Base-by-base conservation (phyloP, 2,797 vertebrate species). In the Pipistrellus nathusii region DNA sequence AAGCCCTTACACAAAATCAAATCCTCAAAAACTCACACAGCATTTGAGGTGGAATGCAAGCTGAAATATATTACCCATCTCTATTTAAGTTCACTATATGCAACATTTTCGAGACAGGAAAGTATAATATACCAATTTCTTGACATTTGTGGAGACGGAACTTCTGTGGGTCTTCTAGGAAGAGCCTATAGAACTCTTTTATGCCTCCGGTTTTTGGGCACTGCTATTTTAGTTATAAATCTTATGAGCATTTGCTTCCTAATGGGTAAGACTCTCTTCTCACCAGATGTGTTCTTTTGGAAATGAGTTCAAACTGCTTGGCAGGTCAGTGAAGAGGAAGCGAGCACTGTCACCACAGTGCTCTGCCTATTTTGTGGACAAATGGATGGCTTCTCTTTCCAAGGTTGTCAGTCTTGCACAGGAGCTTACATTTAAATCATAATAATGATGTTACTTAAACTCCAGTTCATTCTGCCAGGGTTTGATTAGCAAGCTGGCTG, bases 401-500 rank as follows among this genome's bases (percentile, higher is more conserved):
- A 96, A 95, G 76, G 51, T 87, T 96, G 97, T 97, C 97, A 97
- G 88, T 95, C 95, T 95, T 84, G 93, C 81, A 89, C 14, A 86
- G 85, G 90, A 95, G 76, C 90, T 95, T 96, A 78, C 88, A 94
- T 95, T 96, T 97, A 97, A 95, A 96, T 95, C 90, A 91, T 92
- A 93, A 95, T 97, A 92, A 97, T 95, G 94, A 94, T 96, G 69
- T 93, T 73, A 85, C 75, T 96, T 94, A 95, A 96, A 91, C 88
- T 85, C 68, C 44, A 88, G 88, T 91, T 90, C 68, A 59, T 92
- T 88, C 55, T 96, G 97, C 94, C 96, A 97, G 83, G 82, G 92
- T 93, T 98, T 97, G 97, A 98, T 97, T 97, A 98, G 85, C 93
- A 97, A 94, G 92, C 94, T 96, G 95, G 95, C 96, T 95, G 78